Evolutionary conservation across 2,888 invertebrate species (phyloP).

Genomic region (Theretra japonica): DNA sequence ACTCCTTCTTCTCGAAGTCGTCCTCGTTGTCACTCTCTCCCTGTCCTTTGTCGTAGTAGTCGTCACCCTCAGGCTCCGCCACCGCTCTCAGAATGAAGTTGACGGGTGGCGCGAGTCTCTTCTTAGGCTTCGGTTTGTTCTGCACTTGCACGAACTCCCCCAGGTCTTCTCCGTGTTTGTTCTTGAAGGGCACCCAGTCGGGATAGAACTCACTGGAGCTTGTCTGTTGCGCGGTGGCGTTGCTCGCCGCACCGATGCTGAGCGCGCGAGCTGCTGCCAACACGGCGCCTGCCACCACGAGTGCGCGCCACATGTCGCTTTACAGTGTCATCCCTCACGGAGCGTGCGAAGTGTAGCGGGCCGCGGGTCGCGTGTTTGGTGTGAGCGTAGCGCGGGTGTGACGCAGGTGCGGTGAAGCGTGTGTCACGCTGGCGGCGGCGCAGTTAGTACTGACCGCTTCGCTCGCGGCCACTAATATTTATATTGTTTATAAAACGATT

Average conservation of each 20-base stretch:
- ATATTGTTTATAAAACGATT: constrained; percentile 81
- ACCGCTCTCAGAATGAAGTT: constrained; percentile 68
- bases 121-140: constrained; percentile 66
- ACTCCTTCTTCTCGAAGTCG: constrained; percentile 74
- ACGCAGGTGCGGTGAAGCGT: background rate
- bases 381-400: background rate
- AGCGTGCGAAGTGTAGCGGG: background rate
- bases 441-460: constrained; percentile 68
- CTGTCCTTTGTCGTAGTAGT: constrained; percentile 67
- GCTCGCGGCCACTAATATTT: constrained; percentile 76
- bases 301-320: constrained; percentile 20
- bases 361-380: background rate
- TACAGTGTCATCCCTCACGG: constrained; percentile 27
- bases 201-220: constrained; percentile 65
- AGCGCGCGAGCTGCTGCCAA: constrained; percentile 54
- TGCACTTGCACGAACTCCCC: constrained; percentile 67
- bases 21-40: constrained; percentile 69
- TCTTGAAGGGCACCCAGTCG: constrained; percentile 80
- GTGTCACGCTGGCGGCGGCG: constrained; percentile 46
- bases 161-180: constrained; percentile 71
- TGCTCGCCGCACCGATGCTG: constrained; percentile 65
- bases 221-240: constrained; percentile 65
- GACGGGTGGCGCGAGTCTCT: constrained; percentile 69
- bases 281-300: constrained; percentile 36
- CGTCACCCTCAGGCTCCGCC: constrained; percentile 66